A percentile compares a stretch with the other conserved stretches of the same genome.
Evolutionary conservation across 2,888 invertebrate species (phyloP).

Genomic region (Frankliniella fusca): DNA sequence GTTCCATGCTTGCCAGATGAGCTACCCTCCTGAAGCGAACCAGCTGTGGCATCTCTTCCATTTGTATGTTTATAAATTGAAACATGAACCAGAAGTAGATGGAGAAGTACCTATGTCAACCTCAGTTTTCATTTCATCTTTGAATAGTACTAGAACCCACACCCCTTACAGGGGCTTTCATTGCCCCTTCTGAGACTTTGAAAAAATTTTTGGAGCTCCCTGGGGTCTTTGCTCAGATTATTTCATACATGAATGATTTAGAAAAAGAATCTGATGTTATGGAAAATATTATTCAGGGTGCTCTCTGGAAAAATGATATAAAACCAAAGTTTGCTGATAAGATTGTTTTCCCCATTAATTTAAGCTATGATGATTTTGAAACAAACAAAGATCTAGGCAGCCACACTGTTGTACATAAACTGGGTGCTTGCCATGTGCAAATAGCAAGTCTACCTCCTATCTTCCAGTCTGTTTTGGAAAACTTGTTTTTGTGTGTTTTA

Average conservation of each 20-base stretch:
- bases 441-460: too few species aligned
- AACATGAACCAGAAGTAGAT: neutral
- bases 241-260: neutral
- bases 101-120: conserved; percentile 3
- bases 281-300: neutral
- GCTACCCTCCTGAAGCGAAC: neutral
- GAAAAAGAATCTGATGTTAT: neutral
- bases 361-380: neutral
- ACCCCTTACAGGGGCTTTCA: neutral
- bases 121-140: neutral
- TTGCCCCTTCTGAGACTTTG: neutral
- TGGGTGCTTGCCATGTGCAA: neutral
- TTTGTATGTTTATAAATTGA: neutral
- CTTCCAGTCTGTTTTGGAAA: too few species aligned
- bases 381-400: neutral
- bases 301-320: neutral
- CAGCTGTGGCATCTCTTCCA: too few species aligned
- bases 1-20: neutral
- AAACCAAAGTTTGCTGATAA: neutral
- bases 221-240: neutral
- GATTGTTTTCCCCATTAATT: neutral
- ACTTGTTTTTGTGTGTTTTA: too few species aligned
- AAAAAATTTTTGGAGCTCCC: neutral
- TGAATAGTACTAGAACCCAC: neutral
- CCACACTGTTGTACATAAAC: neutral